Conservation (phyloP, 2,888 invertebrate genomes). For the Bruchidius siliquastri region DNA sequence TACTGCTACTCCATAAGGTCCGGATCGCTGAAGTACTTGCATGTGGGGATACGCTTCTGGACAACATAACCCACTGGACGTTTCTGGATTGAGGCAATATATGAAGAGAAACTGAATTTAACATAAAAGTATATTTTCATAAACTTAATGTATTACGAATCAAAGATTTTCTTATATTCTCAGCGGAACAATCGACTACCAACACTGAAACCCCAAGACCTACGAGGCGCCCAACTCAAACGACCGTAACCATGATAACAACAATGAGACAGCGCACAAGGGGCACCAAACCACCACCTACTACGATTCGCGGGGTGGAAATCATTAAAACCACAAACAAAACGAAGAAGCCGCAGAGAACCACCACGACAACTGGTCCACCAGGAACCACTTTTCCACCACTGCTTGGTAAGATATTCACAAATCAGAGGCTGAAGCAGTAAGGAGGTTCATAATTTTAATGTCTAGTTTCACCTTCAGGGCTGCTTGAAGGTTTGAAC, state of each 20-base stretch:
- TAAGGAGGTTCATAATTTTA: no score
- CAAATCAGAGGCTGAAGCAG: no score
- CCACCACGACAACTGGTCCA: slow-evolving; percentile 31
- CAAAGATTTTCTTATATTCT: not conserved
- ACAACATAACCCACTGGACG: no score
- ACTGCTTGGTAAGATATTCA: slow-evolving; percentile 24
- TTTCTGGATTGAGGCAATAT: no score
- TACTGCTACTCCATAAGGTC: no score
- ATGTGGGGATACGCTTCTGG: no score
- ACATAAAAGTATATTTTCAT: not conserved
- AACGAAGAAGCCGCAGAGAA: slow-evolving; percentile 36
- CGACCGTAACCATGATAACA: slow-evolving; percentile 21
- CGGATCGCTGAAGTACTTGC: no score
- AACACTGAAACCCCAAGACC: slow-evolving; percentile 3
- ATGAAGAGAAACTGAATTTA: no score
- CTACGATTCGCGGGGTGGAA: slow-evolving; percentile 44
- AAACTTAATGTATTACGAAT: not conserved
- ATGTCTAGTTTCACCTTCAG: no score
- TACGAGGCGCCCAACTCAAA: slow-evolving; percentile 7
- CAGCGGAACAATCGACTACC: not conserved
- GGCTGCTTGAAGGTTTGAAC: no score
- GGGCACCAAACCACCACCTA: slow-evolving; percentile 43
- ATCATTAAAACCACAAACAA: slow-evolving; percentile 36
- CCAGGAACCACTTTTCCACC: slow-evolving; percentile 37
- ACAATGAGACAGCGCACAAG: slow-evolving; percentile 38